Percentiles rank a stretch among this genome's conserved stretches.
phyloP scores from a whole-genome alignment of 2,113 vertebrate genomes.

The Hiodon alosoides region DNA sequence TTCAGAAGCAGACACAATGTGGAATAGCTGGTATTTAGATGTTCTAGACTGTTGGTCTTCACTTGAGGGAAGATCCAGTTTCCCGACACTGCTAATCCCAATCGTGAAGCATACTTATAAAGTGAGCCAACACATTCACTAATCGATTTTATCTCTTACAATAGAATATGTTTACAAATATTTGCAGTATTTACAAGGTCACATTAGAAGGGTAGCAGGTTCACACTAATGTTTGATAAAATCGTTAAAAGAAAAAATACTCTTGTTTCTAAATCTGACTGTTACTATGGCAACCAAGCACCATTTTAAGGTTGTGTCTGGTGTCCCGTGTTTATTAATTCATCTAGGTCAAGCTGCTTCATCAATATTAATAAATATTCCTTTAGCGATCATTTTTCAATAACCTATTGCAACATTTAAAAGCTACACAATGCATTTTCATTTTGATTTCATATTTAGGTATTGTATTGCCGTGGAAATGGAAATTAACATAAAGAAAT shows the following conservation, averaged over 20 bases:
- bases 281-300: constrained; percentile 17
- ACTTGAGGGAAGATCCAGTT: too few relatives aligned
- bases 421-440: background rate
- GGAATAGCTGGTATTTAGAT: too few relatives aligned
- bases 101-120: too few relatives aligned
- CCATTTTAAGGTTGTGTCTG: background rate
- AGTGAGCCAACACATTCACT: too few relatives aligned
- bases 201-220: too few relatives aligned
- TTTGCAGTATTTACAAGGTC: too few relatives aligned
- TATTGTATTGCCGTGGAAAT: background rate
- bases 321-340: background rate
- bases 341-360: constrained; percentile 3
- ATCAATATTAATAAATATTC: constrained; percentile 7
- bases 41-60: too few relatives aligned
- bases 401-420: background rate
- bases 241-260: background rate
- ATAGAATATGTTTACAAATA: too few relatives aligned
- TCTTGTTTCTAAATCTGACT: background rate
- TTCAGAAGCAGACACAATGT: too few relatives aligned
- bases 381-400: background rate
- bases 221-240: background rate
- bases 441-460: background rate
- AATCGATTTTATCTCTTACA: too few relatives aligned
- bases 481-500: constrained; percentile 4
- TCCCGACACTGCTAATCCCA: too few relatives aligned